Base-by-base conservation (phyloP, 2,113 vertebrate species). In the Crypturellus undulatus region DNA sequence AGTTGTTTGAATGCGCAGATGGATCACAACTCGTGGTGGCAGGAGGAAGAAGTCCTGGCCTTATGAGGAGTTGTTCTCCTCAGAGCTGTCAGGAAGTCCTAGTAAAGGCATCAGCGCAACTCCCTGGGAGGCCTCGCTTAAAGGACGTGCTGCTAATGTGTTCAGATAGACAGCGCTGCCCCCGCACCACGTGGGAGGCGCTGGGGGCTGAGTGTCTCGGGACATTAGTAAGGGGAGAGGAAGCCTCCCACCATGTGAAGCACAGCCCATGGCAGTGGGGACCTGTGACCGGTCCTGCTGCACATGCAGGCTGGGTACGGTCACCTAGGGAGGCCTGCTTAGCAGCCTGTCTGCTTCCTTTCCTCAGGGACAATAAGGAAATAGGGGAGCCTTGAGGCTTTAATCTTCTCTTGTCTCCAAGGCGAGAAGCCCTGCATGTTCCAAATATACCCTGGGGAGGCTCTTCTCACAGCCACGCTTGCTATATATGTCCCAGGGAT, bases 181-280 rank as follows among this genome's bases (percentile, higher is more conserved):
- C 18, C 52, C 25, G 52, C 1, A 0, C 22, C 10, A 25, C 7
- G 13, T 63, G 60, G 54, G 34, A 69, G 62, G n/a, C 25, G 17
- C 56, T 26, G 45, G 24, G 54, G 43, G 7, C 47, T 2, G 9
- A 18, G 51, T 8, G 9, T 36, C 65, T 64, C 25, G 25, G 59
- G 25, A 64, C 54, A 47, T 6, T 20, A 30, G 22, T 1, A 26
- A 19, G 54, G 76, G 63, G 36, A 59, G 30, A 26, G 10, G 49
- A 75, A 68, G 54, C 40, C 12, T 81, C 43, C 43, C 80, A 72
- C 6, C 20, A 58, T 42, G 51, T 38, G 9, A 73, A 75, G 32
- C 18, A 7, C 36, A 49, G 30, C 43, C 43, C 0, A 0, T 17
- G 34, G 9, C 38, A 4, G 0, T 4, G 32, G 63, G 63, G 51